Evolutionary conservation across 2,113 vertebrate genomes (phyloP), one percentile per base, ranked within the genome.

Genomic region (Ranitomeya variabilis): DNA sequence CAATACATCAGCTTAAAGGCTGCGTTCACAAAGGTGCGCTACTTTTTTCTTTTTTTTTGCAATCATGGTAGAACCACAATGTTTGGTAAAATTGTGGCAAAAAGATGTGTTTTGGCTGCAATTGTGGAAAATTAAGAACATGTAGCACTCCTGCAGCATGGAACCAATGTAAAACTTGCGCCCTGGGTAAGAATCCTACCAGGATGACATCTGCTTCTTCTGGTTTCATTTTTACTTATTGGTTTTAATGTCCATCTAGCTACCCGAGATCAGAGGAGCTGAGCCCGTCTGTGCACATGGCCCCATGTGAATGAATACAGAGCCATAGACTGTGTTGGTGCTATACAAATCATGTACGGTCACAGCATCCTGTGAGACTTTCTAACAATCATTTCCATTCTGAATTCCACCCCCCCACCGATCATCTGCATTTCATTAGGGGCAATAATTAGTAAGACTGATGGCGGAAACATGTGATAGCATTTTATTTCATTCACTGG

Each of bases 351-450:
- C 2, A 74, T 8, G 14, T 9, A 67, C 11, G 0, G 7, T 64
- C 8, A 67, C 10, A n/a, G 11, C 8, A n/a, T 57, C 55, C 55
- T 57, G 55, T 67, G 64, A 21, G 18, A 21, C n/a, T 67, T 21
- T 11, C 14, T n/a, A 26, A 3, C 23, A 26, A 2, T 23, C 23
- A 1, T 3, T 55, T 16, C 1, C 62, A 11, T 69, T 69, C 21
- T 10, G 31, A 12, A 13, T 64, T 37, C 10, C 37, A 10, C 81
- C 37, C 60, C 6, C 51, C n/a, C 81, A 2, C 73, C 21, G 23
- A 76, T 87, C 85, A 80, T 87, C 74, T 67, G 62, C 62, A 31
- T 66, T 78, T 87, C 37, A 87, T 87, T 87, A 79, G 18, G 10
- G 7, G 13, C 26, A 51, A 52, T 14, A 86, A 77, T 77, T 7